These are phyloP conservation scores for Leptoclinus maculatus DNA, from an alignment of 2,797 vertebrate genomes.

Conservation along the genomic window DNA sequence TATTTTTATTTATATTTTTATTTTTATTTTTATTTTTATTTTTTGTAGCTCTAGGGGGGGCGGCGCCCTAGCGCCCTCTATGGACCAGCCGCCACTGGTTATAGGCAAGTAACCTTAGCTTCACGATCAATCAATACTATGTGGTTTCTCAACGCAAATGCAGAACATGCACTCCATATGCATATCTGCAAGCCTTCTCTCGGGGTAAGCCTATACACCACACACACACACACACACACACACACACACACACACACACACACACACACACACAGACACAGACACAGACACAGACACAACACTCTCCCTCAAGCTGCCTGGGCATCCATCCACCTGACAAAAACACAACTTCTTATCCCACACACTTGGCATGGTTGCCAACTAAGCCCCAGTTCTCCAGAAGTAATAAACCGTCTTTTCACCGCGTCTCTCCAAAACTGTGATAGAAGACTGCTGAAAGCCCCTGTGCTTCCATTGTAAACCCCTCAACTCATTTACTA, in stretches of 20 bases:
- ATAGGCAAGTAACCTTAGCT: not conserved
- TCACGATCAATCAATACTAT: slow-evolving; percentile 20
- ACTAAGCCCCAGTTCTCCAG: slow-evolving; percentile 73
- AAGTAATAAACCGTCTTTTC: slow-evolving; percentile 80
- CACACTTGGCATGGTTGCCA: slow-evolving; percentile 64
- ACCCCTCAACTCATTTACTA: slow-evolving; percentile 70
- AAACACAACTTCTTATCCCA: slow-evolving; percentile 45
- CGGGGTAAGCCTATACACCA: not conserved
- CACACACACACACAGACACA: slow-evolving; percentile 1
- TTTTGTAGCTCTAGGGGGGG: no score
- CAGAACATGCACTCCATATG: slow-evolving; percentile 9
- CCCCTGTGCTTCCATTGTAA: slow-evolving; percentile 59
- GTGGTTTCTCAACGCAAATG: not conserved
- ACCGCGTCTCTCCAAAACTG: slow-evolving; percentile 63
- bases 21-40: no score
- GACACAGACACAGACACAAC: not conserved
- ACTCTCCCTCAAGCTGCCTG: slow-evolving; percentile 23
- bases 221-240: not conserved
- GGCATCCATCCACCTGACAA: slow-evolving; percentile 59
- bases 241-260: not conserved
- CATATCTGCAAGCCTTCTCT: slow-evolving; percentile 26
- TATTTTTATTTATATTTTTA: no score
- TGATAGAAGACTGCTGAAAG: slow-evolving; percentile 60
- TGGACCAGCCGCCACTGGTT: no score
- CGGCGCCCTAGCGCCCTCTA: no score